A percentile compares a stretch with the other conserved stretches of the same genome.
Evolutionary conservation across 1,140 invertebrate genomes (phyloP).

Genomic region (Asbolus verrucosus): DNA sequence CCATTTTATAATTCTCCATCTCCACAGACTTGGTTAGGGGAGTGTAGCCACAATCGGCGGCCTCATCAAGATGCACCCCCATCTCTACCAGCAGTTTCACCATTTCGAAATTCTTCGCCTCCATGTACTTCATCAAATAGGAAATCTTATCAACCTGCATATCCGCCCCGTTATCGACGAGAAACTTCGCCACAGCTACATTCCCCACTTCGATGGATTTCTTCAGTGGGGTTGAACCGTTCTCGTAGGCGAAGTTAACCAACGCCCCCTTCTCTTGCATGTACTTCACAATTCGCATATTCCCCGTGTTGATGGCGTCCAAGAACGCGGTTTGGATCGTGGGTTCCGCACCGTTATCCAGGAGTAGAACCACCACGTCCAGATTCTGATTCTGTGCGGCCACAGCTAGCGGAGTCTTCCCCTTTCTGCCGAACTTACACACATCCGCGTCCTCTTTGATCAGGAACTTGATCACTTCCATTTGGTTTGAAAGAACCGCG

Average conservation of each 20-base stretch:
- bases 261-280: neutral
- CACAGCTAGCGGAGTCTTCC: neutral
- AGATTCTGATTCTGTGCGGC: neutral
- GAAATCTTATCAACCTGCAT: neutral
- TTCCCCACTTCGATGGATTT: neutral
- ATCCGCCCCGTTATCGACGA: constrained; percentile 14
- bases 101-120: constrained; percentile 2
- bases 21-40: neutral
- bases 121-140: neutral
- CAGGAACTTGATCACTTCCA: neutral
- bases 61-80: neutral
- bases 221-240: neutral
- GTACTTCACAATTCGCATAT: neutral
- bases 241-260: neutral
- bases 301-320: neutral
- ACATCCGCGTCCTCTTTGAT: constrained; percentile 1
- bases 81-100: constrained; percentile 10
- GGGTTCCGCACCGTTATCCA: neutral
- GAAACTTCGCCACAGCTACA: constrained; percentile 4
- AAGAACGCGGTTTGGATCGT: constrained; percentile 15
- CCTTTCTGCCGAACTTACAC: neutral
- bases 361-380: neutral
- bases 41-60: constrained; percentile 1
- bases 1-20: neutral
- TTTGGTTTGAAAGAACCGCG: neutral